Base-by-base conservation (phyloP, 2,888 invertebrate species). In the Ectemnius lituratus region DNA sequence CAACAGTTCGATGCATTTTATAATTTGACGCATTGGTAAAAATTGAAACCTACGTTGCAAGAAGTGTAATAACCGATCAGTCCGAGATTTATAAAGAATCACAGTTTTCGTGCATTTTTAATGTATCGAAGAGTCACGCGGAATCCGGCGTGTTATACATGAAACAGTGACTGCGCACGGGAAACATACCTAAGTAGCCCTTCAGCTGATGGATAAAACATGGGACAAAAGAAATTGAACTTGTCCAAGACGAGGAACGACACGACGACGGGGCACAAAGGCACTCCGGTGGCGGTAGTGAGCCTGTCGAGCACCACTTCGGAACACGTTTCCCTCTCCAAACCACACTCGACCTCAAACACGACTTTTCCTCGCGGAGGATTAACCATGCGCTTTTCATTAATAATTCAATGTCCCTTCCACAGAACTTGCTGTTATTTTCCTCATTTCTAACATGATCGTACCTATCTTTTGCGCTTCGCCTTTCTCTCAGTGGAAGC, bases 171-270 rank as follows among this genome's bases (percentile, higher is more conserved):
- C 37, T 6, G 37, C 6, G 37, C 37, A 4, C 37, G 37, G 8
- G 11, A 11, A 37, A 37, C 8, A 37, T 37, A 11, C 6, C 37
- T 37, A 52, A 52, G 52, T 52, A 16, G 52, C 52, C 52, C 16
- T 52, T 46, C 62, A 18, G 37, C 61, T 23, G 62, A 62, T 37
- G 70, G 69, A 75, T 80, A 73, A 78, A 78, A 62, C 62, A 62
- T 59, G 65, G 64, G 62, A 67, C 67, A 77, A 77, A 79, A 77
- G 78, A 79, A 75, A 75, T 79, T 79, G 77, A 72, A 69, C 68
- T 74, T 62, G 79, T 60, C 63, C 66, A 67, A 70, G 67, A 47
- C 67, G 63, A 60, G 61, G 67, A 73, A 69, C 67, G 61, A 79
- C 67, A 69, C 64, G 61, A 79, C 67, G 72, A 67, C 64, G 69